These are phyloP conservation scores for Pyrochroa serraticornis DNA, from an alignment of 2,888 invertebrate genomes.

Conservation along the genomic window DNA sequence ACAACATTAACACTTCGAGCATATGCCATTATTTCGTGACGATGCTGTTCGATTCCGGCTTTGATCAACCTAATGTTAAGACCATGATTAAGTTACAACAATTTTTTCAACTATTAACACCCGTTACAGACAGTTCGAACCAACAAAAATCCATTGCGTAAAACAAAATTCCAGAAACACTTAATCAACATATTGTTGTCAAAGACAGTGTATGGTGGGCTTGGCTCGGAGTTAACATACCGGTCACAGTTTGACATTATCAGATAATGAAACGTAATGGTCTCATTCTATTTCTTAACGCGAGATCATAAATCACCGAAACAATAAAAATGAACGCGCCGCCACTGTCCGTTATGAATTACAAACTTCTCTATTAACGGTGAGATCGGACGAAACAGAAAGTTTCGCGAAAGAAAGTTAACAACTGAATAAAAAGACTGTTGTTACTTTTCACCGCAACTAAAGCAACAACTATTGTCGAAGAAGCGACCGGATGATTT, in stretches of 20 bases:
- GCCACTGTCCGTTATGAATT: neutral
- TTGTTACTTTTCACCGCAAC: neutral
- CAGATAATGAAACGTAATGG: slow-evolving; percentile 10
- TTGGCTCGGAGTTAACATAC: slow-evolving; percentile 3
- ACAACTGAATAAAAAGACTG: neutral
- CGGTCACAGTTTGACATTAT: slow-evolving; percentile 9
- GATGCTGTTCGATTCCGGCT: too few relatives aligned
- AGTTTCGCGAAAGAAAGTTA: slow-evolving; percentile 7
- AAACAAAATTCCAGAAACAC: neutral
- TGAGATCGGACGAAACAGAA: slow-evolving; percentile 11
- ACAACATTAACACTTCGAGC: slow-evolving; percentile 12
- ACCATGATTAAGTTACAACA: too few relatives aligned
- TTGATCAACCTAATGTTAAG: too few relatives aligned
- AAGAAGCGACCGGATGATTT: too few relatives aligned
- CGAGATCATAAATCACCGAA: slow-evolving; percentile 6
- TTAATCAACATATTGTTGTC: slow-evolving; percentile 3
- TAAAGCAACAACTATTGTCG: neutral
- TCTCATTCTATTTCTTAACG: neutral
- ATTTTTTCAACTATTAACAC: too few relatives aligned
- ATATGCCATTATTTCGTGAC: slow-evolving; percentile 3
- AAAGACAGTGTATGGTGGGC: slow-evolving; percentile 1
- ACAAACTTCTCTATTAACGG: slow-evolving; percentile 5
- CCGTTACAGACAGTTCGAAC: too few relatives aligned
- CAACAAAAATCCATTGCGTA: slow-evolving; percentile 1
- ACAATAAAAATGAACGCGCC: neutral